Conservation (phyloP, 2,888 invertebrate genomes). For the Xiphydria camelus region DNA sequence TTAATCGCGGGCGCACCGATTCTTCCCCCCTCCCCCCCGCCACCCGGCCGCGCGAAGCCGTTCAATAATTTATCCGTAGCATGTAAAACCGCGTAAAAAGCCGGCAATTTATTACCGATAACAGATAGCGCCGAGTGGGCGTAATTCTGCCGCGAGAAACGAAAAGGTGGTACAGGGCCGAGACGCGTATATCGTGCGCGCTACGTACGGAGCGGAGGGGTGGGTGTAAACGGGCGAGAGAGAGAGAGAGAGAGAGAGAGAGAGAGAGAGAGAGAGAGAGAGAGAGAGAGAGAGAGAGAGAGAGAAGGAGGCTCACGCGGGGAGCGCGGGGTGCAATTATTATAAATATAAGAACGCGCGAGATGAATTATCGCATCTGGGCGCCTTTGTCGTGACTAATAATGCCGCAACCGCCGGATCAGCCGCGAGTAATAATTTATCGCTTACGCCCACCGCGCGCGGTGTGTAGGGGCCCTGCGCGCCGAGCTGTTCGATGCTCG, state of each 20-base stretch:
- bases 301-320: neutral
- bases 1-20: too few species aligned
- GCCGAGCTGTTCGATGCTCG: neutral
- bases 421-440: slow-evolving; percentile 32
- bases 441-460: slow-evolving; percentile 16
- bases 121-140: slow-evolving; percentile 25
- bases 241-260: slow-evolving; percentile 2
- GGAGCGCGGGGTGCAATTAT: slow-evolving; percentile 29
- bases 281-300: neutral
- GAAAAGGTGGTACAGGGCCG: too few species aligned
- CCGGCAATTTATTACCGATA: slow-evolving; percentile 32
- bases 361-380: slow-evolving; percentile 31
- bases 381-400: slow-evolving; percentile 39
- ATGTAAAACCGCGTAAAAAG: neutral
- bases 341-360: slow-evolving; percentile 33
- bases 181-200: too few species aligned
- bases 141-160: too few species aligned
- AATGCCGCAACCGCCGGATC: slow-evolving; percentile 28
- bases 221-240: too few species aligned
- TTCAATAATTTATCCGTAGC: neutral
- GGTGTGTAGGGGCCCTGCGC: neutral
- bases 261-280: neutral
- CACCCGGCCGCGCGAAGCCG: neutral
- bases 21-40: too few species aligned
- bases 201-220: neutral